Conservation (phyloP, 2,113 vertebrate genomes). For the Lagenorhynchus albirostris region DNA sequence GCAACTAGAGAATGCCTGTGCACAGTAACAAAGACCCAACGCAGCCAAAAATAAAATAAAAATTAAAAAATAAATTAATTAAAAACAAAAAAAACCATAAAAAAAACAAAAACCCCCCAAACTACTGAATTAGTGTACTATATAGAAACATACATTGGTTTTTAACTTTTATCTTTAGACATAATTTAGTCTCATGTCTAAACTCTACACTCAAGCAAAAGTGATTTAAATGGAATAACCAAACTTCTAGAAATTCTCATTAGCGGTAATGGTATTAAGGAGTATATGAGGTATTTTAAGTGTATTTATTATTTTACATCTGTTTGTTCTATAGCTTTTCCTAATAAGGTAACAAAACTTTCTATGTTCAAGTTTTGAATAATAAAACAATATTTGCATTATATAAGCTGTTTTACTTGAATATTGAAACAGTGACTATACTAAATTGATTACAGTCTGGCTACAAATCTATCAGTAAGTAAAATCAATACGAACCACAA, state of each 20-base stretch:
- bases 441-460: slow-evolving; percentile 37
- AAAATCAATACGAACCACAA: slow-evolving; percentile 67
- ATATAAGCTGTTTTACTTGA: background rate
- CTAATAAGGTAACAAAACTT: background rate
- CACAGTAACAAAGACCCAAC: too few species aligned
- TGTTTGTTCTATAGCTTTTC: background rate
- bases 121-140: background rate
- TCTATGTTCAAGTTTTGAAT: slow-evolving; percentile 22
- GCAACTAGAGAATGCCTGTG: too few species aligned
- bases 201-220: background rate
- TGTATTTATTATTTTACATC: background rate
- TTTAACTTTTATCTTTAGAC: background rate
- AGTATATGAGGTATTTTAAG: background rate
- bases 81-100: too few species aligned
- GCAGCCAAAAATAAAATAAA: too few species aligned
- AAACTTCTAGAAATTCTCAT: background rate
- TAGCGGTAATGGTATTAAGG: background rate
- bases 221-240: background rate
- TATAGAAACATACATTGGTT: background rate
- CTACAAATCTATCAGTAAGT: slow-evolving; percentile 57
- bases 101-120: background rate
- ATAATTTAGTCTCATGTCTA: background rate
- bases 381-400: slow-evolving; percentile 37
- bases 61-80: too few species aligned
- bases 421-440: background rate